Evolutionary conservation across 2,888 invertebrate species (phyloP), one percentile per base, ranked within the genome.

Genomic region (Vanessa cardui): DNA sequence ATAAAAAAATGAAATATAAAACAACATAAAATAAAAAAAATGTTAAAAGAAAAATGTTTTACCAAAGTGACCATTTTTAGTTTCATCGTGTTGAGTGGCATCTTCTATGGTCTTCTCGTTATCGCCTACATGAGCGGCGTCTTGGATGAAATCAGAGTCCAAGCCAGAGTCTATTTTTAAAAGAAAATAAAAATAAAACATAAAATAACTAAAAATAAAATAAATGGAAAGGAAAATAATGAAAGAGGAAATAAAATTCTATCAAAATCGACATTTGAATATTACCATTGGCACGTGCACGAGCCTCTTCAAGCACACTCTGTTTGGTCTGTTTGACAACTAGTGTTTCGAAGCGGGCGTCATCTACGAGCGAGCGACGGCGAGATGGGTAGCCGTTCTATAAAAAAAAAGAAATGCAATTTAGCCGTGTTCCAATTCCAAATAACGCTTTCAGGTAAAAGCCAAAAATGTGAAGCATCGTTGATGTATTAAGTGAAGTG

Each of bases 321-420:
- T 98, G 97, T 90, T 98, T 98, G 86, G 96, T 97, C 94, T 98
- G 98, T 92, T 98, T 98, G 83, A 99, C 98, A 80, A 99, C 97
- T 83, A 98, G 94, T 72, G 97, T 98, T 90, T 99, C 99, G 90
- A 99, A 99, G 80, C 98, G 96, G 78, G 99, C 99, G 92, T 99
- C 99, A 83, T 98, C 99, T 64, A 99, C 99, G 74, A 99, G 95
- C 74, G 99, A 99, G 82, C 99, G 96, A 80, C 98, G 96, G 82
- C 98, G 96, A 73, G 98, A 97, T 78, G 98, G 98, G 88, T 99
- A 99, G 73, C 99, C 99, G 94, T 99, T 98, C 99, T 99, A 94
- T 50, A 95, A 95, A 82, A 87, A 26, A 26, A 86, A 62, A 20
- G 79, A 80, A 83, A 15, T 9, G 7, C 16, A 60, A 20, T 61